A percentile compares a stretch with the other conserved stretches of the same genome.
Conservation (phyloP, 2,113 vertebrate species). For the Todiramphus saurophagus region DNA sequence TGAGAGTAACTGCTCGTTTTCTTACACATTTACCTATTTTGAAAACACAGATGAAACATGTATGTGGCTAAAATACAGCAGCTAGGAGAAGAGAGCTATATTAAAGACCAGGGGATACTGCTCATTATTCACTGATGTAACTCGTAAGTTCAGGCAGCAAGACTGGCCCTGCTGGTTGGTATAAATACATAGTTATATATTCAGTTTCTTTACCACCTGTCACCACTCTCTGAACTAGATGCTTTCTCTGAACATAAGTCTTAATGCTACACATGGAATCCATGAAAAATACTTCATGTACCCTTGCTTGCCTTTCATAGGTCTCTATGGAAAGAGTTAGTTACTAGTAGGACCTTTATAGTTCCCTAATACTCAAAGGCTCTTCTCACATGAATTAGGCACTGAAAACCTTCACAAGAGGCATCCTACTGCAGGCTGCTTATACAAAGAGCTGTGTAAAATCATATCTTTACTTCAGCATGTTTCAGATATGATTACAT, state of each 20-base stretch:
- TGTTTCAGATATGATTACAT: background rate
- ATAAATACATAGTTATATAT: background rate
- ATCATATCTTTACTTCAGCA: background rate
- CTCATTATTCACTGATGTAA: background rate
- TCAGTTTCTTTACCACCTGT: background rate
- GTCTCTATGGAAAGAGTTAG: background rate
- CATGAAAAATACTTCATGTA: fast-evolving
- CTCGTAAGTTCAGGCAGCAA: background rate
- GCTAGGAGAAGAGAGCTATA: background rate
- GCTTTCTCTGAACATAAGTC: background rate
- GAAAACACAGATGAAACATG: background rate
- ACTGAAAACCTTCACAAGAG: background rate
- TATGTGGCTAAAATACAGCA: background rate
- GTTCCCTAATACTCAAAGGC: background rate
- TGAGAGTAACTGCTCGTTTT: background rate
- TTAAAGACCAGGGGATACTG: fast-evolving
- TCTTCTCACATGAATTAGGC: background rate
- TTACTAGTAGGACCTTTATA: background rate
- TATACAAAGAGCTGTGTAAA: background rate
- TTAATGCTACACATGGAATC: background rate
- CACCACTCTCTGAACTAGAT: background rate
- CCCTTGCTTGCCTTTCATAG: background rate
- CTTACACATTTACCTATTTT: background rate
- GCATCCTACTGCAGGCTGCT: background rate
- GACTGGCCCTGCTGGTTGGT: background rate